A percentile compares a stretch with the other conserved stretches of the same genome.
phyloP scores from a whole-genome alignment of 1,140 invertebrate species.

The Temnothorax longispinosus region DNA sequence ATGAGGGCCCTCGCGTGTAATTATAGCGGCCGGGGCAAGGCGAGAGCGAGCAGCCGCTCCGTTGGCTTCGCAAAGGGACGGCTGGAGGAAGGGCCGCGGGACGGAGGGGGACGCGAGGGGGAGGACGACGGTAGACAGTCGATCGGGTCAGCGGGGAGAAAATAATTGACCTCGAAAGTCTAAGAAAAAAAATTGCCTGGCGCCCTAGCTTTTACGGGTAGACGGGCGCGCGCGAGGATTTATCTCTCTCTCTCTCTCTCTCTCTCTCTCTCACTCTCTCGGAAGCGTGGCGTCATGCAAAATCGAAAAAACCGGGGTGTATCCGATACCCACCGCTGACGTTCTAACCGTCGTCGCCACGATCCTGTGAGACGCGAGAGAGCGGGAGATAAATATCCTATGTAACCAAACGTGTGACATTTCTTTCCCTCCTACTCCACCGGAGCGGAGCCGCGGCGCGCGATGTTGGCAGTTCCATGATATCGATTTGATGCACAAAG shows the following conservation, averaged over 20 bases:
- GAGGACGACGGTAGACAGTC: conserved; percentile 48
- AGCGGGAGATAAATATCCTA: conserved; percentile 32
- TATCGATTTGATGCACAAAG: conserved; percentile 52
- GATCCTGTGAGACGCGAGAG: not conserved
- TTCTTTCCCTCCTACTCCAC: conserved; percentile 32
- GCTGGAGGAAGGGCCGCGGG: conserved; percentile 18
- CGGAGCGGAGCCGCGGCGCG: not conserved
- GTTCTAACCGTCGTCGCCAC: not conserved
- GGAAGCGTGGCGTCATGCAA: conserved; percentile 21
- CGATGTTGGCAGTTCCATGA: conserved; percentile 30
- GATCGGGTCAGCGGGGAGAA: conserved; percentile 62
- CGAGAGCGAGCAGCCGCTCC: conserved; percentile 52
- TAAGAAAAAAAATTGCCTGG: conserved; percentile 58
- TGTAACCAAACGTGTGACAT: conserved; percentile 49
- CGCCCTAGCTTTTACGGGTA: conserved; percentile 35
- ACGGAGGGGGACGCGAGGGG: not conserved
- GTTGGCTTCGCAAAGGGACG: conserved; percentile 58
- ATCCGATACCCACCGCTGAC: not conserved
- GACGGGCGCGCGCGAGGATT: conserved; percentile 18
- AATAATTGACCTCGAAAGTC: conserved; percentile 63
- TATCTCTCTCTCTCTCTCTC: not conserved
- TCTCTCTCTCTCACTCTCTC: not conserved
- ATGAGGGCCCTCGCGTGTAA: conserved; percentile 59
- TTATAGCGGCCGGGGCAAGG: conserved; percentile 57
- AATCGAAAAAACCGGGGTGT: conserved; percentile 42